Evolutionary conservation across 30 jellyfish, hydroid and myxozoan species (phyloP), one percentile per base, ranked within the genome.

Genomic region (Aurelia aurita complex sp. Pacific): DNA sequence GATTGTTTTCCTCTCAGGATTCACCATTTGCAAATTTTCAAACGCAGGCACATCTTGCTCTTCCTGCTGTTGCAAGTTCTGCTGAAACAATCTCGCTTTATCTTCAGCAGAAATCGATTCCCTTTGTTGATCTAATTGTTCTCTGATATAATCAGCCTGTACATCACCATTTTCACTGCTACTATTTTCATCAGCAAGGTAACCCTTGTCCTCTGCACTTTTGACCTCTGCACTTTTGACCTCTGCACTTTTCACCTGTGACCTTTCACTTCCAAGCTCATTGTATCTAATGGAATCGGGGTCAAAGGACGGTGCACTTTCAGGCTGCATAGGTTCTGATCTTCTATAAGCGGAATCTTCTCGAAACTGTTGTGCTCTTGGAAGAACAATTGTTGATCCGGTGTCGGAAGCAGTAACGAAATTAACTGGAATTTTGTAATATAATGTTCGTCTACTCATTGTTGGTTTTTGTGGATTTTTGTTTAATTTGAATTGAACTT

Each of bases 61-160:
- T 6, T 66, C 89, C 18, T 65, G 88, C 7, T 6, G 8, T 16
- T 63, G 51, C 61, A 16, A 19, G 11, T 57, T n/a, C 17, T 78
- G 65, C 11, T 42, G 73, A 32, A 66, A 43, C 78, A 70, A 9
- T 29, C 64, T 67, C 68, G 71, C 62, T 38, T 54, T 81, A 7
- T 46, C 15, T 11, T 64, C 91, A 38, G 85, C 66, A 10, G 85
- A 42, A 1, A 64, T 62, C 13, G 16, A 16, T 57, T 82, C 91
- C 12, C 57, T 60, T n/a, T 76, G 60, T 17, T 51, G 80, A 71
- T 60, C 74, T n/a, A 82, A 79, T 52, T 73, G 71, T 36, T 82
- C 91, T 32, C 60, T 71, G 3, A 82, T 82, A 34, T 82, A 82
- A 11, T 82, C 91, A 2, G 91, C 91, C 64, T 82, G 91, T 10